Evolutionary conservation across 2,888 invertebrate genomes (phyloP), one percentile per base, ranked within the genome.

Genomic region (Caenorhabditis sp.): DNA sequence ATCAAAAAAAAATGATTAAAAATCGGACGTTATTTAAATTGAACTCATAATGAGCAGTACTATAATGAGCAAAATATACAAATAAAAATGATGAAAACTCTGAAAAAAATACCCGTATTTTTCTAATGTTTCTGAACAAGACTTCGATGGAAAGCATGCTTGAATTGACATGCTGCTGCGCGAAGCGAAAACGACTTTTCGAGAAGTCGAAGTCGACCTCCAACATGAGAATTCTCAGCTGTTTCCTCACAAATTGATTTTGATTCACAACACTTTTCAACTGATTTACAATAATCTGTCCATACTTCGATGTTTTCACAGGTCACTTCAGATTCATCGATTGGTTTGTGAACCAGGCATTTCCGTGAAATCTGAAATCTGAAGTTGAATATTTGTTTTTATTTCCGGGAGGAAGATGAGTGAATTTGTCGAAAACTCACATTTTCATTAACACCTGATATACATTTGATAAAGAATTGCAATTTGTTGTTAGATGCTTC

Each of bases 81-180:
- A 55, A 55, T 4, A 26, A 55, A 17, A n/a, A n/a, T n/a, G n/a
- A n/a, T n/a, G n/a, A n/a, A 55, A 8, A 21, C 6, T 6, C 8
- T 21, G 24, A 53, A 21, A 53, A 21, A 23, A n/a, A n/a, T n/a
- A 53, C 55, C 27, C 55, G 55, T 27, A 26, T 14, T 26, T 26
- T 17, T 55, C 26, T 55, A 55, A 55, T 10, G 17, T 55, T 55
- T 55, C 24, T 26, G 21, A 58, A 58, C 58, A 50, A 71, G n/a
- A 23, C 59, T 62, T 50, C 68, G 64, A 62, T 73, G 67, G 26
- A 65, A 65, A 6, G 68, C 67, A 51, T 73, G 68, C 51, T 68
- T 67, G 62, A 73, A 73, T 62, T 73, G 65, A 26, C 73, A 73
- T 4, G 68, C 68, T 17, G 68, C 66, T 36, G 73, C 73, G 17